These are phyloP conservation scores for Protophormia terraenovae DNA, from an alignment of 2,888 invertebrate species.

Conservation along the genomic window DNA sequence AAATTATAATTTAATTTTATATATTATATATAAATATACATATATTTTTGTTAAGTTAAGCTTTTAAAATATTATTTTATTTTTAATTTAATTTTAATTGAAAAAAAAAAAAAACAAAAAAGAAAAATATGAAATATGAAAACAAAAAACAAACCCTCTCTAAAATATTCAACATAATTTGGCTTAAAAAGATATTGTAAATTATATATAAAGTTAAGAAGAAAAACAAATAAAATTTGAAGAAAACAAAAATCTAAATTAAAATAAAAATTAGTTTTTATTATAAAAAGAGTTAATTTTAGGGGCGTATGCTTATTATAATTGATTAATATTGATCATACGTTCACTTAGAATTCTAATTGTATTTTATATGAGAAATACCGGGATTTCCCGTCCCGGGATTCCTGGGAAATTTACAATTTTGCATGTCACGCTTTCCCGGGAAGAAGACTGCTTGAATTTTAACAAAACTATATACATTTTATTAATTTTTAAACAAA, in stretches of 20 bases:
- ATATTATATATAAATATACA: conserved; percentile 43
- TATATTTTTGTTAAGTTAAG: conserved; percentile 70
- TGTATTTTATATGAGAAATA: too few relatives aligned
- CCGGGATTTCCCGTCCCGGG: too few relatives aligned
- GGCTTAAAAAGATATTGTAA: conserved; percentile 48
- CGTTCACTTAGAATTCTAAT: too few relatives aligned
- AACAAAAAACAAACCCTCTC: not conserved
- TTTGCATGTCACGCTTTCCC: too few relatives aligned
- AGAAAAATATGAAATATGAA: not conserved
- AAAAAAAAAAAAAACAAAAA: conserved; percentile 25
- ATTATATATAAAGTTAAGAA: conserved; percentile 52
- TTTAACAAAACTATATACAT: too few relatives aligned
- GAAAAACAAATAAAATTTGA: not conserved
- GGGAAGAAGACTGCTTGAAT: too few relatives aligned
- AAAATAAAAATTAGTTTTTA: not conserved
- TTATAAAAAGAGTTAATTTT: too few relatives aligned
- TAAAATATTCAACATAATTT: conserved; percentile 22
- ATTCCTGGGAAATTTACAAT: too few relatives aligned
- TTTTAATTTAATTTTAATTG: conserved; percentile 70
- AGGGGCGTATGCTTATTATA: too few relatives aligned
- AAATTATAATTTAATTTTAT: conserved; percentile 67
- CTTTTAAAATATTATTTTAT: conserved; percentile 68
- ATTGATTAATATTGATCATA: too few relatives aligned
- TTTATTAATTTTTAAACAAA: too few relatives aligned
- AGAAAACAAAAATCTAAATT: not conserved